Evolutionary conservation across 1,140 invertebrate species (phyloP).

Genomic region (Hydropsyche tenuis): DNA sequence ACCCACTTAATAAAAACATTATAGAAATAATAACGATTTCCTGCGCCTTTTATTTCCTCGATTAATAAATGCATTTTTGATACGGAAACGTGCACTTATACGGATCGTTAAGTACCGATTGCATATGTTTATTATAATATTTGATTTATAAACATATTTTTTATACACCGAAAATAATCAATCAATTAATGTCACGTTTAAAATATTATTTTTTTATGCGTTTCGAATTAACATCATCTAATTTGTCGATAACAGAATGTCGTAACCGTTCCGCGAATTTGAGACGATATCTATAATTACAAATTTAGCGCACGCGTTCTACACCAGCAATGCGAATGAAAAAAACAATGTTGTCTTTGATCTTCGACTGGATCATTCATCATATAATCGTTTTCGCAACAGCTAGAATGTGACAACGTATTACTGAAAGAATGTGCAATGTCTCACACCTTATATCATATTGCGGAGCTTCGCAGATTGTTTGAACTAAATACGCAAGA

Average conservation of each 20-base stretch:
- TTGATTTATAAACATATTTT: no score
- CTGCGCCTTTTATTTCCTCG: neutral
- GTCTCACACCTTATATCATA: neutral
- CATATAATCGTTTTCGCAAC: slow-evolving; percentile 10
- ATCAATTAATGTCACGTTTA: no score
- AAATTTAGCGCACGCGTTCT: neutral
- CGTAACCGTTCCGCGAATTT: neutral
- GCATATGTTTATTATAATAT: no score
- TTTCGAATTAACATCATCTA: neutral
- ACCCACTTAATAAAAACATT: slow-evolving; percentile 2
- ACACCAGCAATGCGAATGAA: neutral
- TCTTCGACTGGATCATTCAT: slow-evolving; percentile 14
- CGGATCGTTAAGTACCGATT: neutral
- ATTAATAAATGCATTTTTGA: neutral
- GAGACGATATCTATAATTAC: neutral
- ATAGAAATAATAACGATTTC: neutral
- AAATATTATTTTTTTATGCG: no score
- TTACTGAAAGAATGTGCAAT: neutral
- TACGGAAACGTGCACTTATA: neutral
- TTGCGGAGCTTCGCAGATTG: neutral
- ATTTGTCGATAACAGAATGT: neutral
- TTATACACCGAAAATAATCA: no score
- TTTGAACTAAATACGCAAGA: no score
- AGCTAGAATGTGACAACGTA: neutral
- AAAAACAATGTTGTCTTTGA: slow-evolving; percentile 16